A percentile compares a stretch with the other conserved stretches of the same genome.
Evolutionary conservation across 1,140 invertebrate species (phyloP).

Genomic region (Littorina saxatilis): DNA sequence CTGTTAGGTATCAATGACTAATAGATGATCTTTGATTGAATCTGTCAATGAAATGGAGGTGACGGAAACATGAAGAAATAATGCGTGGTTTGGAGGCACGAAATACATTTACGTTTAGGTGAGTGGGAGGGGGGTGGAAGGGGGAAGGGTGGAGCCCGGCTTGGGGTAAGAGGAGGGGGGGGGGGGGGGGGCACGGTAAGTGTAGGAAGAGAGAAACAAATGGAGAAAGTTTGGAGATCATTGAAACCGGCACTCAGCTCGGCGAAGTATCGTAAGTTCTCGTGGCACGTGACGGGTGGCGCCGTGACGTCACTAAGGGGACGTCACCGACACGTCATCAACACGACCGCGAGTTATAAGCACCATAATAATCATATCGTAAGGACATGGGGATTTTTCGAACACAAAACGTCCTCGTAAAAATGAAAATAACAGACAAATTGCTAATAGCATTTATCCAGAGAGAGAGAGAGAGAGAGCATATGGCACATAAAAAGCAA

Average conservation of each 20-base stretch:
- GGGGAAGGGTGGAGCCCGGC: no score
- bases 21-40: no score
- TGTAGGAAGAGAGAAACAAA: no score
- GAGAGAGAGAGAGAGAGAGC: background rate
- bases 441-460: background rate
- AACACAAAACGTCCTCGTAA: background rate
- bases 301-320: background rate
- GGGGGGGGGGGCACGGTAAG: no score
- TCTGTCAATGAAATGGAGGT: no score
- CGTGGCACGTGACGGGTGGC: background rate
- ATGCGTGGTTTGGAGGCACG: no score
- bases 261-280: background rate
- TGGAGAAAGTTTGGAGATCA: constrained; percentile 7
- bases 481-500: constrained; percentile 14
- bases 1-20: no score
- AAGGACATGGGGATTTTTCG: background rate
- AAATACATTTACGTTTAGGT: no score
- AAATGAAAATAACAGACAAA: background rate
- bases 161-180: no score
- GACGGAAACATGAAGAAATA: no score
- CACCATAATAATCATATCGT: constrained; percentile 19
- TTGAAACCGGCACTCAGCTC: background rate
- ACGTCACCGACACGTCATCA: background rate
- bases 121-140: no score
- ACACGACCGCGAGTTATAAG: background rate